These are phyloP conservation scores for Chesias legatella DNA, from an alignment of 2,888 invertebrate species.

Conservation along the genomic window DNA sequence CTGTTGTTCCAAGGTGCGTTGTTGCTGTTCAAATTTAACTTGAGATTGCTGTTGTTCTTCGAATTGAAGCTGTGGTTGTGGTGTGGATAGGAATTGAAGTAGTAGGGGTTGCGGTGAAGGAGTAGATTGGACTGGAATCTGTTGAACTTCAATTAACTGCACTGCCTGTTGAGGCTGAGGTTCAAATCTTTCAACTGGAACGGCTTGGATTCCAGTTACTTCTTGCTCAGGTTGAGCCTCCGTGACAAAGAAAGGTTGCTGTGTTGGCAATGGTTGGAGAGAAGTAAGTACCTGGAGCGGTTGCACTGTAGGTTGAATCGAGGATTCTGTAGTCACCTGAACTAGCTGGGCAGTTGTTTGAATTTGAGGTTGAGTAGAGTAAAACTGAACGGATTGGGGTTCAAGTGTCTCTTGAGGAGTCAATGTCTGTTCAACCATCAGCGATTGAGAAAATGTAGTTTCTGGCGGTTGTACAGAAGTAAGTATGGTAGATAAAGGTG, in stretches of 20 bases:
- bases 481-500: neutral
- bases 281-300: slow-evolving; percentile 4
- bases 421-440: neutral
- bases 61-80: slow-evolving; percentile 18
- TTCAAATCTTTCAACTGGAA: slow-evolving; percentile 10
- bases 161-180: slow-evolving; percentile 2
- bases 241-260: slow-evolving; percentile 6
- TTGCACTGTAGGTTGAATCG: slow-evolving; percentile 4
- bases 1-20: slow-evolving; percentile 15
- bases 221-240: slow-evolving; percentile 7
- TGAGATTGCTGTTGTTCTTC: slow-evolving; percentile 20
- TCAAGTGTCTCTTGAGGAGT: slow-evolving; percentile 2
- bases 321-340: neutral
- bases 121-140: slow-evolving; percentile 3
- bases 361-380: slow-evolving; percentile 7
- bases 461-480: slow-evolving; percentile 4
- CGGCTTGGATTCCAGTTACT: slow-evolving; percentile 2
- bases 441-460: slow-evolving; percentile 7
- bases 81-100: neutral
- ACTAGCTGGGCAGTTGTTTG: slow-evolving; percentile 4
- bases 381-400: slow-evolving; percentile 5
- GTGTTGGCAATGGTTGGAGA: slow-evolving; percentile 9
- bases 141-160: slow-evolving; percentile 2
- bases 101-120: slow-evolving; percentile 1
- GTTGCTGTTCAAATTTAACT: slow-evolving; percentile 18